A percentile compares a stretch with the other conserved stretches of the same genome.
Evolutionary conservation across 2,888 invertebrate species (phyloP).

Genomic region (Anorthoa munda): DNA sequence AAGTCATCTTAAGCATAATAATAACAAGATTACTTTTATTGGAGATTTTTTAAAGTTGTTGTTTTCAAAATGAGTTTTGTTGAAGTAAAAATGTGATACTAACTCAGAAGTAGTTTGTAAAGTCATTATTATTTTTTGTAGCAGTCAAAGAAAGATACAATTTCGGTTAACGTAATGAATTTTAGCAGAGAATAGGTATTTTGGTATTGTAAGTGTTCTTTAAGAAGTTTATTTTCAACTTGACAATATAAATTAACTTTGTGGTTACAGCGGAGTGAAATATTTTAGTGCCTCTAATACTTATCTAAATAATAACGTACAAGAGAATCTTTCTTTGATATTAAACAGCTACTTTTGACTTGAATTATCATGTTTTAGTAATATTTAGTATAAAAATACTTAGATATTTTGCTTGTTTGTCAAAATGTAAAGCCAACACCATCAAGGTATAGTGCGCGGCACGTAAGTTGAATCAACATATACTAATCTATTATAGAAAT

Average conservation of each 20-base stretch:
- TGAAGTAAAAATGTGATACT: constrained; percentile 19
- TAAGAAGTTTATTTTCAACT: constrained; percentile 23
- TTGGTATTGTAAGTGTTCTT: constrained; percentile 39
- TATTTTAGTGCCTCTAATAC: constrained; percentile 34
- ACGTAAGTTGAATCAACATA: too few species aligned
- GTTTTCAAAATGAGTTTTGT: constrained; percentile 21
- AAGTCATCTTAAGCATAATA: constrained; percentile 6
- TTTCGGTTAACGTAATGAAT: constrained; percentile 30
- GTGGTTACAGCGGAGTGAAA: constrained; percentile 2
- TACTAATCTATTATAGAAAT: too few species aligned
- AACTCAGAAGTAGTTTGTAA: constrained; percentile 39
- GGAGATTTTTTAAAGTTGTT: constrained; percentile 1
- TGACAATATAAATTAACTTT: constrained; percentile 53
- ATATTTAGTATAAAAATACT: neutral
- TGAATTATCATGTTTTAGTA: neutral
- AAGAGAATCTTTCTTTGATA: constrained; percentile 33
- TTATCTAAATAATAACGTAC: constrained; percentile 29
- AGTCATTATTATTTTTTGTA: constrained; percentile 40
- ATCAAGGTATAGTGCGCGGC: neutral
- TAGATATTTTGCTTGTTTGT: too few species aligned
- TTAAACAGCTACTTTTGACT: constrained; percentile 10
- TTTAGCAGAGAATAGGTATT: constrained; percentile 30
- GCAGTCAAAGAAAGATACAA: constrained; percentile 25
- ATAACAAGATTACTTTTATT: neutral
- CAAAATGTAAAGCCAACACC: neutral